Evolutionary conservation across 2,888 invertebrate genomes (phyloP).

Genomic region (Elgonia sp.): DNA sequence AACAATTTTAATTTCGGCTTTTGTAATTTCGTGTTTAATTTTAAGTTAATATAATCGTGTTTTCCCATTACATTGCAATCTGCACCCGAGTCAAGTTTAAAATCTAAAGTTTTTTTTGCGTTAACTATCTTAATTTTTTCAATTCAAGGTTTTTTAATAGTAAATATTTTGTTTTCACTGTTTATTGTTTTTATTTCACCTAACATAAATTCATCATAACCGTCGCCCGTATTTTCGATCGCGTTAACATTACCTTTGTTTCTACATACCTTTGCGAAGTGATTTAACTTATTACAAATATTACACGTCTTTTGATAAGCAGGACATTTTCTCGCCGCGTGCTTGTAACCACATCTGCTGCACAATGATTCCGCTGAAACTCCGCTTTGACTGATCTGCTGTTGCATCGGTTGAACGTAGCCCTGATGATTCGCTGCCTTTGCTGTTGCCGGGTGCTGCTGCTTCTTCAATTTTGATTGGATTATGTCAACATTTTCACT

Average conservation of each 20-base stretch:
- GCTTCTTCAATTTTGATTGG: constrained; percentile 26
- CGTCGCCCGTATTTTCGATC: neutral
- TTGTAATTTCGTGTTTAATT: constrained; percentile 7
- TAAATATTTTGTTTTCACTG: neutral
- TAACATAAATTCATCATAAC: constrained; percentile 3
- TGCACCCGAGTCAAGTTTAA: constrained; percentile 31
- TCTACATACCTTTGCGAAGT: constrained; percentile 55
- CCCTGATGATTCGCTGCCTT: neutral
- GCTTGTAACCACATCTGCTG: constrained; percentile 62
- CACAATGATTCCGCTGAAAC: constrained; percentile 31
- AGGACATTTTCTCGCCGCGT: constrained; percentile 52
- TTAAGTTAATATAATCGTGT: constrained; percentile 8
- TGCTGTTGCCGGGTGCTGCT: neutral
- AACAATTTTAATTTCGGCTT: constrained; percentile 16
- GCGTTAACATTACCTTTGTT: constrained; percentile 14
- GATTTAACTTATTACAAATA: constrained; percentile 53
- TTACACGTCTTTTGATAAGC: constrained; percentile 67
- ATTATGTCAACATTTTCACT: constrained; percentile 2
- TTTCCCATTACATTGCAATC: constrained; percentile 33
- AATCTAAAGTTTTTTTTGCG: neutral
- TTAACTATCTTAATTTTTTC: constrained; percentile 31
- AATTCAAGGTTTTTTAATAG: constrained; percentile 1
- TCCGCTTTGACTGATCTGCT: neutral
- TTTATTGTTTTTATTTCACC: constrained; percentile 17
- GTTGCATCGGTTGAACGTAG: neutral